Evolutionary conservation across 2,888 invertebrate species (phyloP).

Genomic region (Caenorhabditis virilis): DNA sequence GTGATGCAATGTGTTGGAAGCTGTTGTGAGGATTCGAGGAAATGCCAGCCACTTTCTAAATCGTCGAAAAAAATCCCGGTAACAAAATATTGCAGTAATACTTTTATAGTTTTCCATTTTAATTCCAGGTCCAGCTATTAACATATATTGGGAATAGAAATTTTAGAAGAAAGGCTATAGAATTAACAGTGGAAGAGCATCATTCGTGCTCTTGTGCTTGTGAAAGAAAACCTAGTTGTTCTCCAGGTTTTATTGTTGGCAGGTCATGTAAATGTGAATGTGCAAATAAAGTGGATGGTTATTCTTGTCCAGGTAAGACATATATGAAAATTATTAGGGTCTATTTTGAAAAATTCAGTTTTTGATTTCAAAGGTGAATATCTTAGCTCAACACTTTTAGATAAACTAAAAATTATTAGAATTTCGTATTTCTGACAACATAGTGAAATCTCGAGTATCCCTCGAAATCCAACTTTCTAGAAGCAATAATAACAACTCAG

Average conservation of each 20-base stretch:
- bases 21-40: slow-evolving; percentile 44
- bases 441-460: no score
- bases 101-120: no score
- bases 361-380: no score
- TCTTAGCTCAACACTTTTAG: no score
- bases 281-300: slow-evolving; percentile 28
- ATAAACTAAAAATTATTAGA: no score
- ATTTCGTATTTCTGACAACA: no score
- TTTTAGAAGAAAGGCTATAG: slow-evolving; percentile 47
- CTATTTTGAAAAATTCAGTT: no score
- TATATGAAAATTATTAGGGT: no score
- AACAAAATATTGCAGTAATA: no score
- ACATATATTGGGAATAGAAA: slow-evolving; percentile 46
- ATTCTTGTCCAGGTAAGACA: slow-evolving; percentile 41
- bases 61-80: no score
- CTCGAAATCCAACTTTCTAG: no score
- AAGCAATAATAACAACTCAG: no score
- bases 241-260: slow-evolving; percentile 29
- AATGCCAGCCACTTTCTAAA: slow-evolving; percentile 50
- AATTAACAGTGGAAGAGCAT: slow-evolving; percentile 54
- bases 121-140: slow-evolving; percentile 37
- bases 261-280: slow-evolving; percentile 44
- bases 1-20: slow-evolving; percentile 49
- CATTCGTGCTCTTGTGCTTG: slow-evolving; percentile 49
- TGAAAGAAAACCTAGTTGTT: slow-evolving; percentile 35